Evolutionary conservation across 2,113 vertebrate species (phyloP).

Genomic region (Oryzias curvinotus): DNA sequence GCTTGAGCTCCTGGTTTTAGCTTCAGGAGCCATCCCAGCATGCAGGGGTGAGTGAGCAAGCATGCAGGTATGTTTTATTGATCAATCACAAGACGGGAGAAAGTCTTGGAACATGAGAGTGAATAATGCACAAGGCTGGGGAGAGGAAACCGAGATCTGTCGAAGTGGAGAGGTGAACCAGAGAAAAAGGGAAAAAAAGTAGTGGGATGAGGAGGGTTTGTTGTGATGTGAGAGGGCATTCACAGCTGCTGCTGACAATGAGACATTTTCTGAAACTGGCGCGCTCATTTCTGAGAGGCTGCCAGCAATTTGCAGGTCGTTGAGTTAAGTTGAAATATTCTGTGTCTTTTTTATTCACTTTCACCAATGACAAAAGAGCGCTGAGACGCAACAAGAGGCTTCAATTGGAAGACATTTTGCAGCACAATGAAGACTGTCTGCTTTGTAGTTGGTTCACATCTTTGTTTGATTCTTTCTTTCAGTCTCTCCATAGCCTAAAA

Average conservation of each 20-base stretch:
- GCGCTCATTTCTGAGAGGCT: neutral
- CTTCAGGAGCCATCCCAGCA: conserved; percentile 29
- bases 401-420: too few relatives aligned
- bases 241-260: conserved; percentile 6
- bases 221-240: conserved; percentile 8
- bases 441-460: too few relatives aligned
- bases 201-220: conserved; percentile 14
- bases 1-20: conserved; percentile 24
- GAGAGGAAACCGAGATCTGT: conserved; percentile 39
- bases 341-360: neutral
- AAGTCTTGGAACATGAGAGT: conserved; percentile 58
- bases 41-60: conserved; percentile 52
- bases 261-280: neutral
- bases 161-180: conserved; percentile 32
- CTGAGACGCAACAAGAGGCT: too few relatives aligned
- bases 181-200: conserved; percentile 2
- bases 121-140: conserved; percentile 65
- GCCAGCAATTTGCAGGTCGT: conserved; percentile 6
- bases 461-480: too few relatives aligned
- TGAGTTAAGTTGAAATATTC: neutral
- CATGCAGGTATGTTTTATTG: conserved; percentile 75
- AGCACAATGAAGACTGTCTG: too few relatives aligned
- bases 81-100: conserved; percentile 63
- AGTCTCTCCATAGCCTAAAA: too few relatives aligned
- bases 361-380: neutral